Evolutionary conservation across 2,113 vertebrate species (phyloP).

Genomic region (Sigmodon hispidus): DNA sequence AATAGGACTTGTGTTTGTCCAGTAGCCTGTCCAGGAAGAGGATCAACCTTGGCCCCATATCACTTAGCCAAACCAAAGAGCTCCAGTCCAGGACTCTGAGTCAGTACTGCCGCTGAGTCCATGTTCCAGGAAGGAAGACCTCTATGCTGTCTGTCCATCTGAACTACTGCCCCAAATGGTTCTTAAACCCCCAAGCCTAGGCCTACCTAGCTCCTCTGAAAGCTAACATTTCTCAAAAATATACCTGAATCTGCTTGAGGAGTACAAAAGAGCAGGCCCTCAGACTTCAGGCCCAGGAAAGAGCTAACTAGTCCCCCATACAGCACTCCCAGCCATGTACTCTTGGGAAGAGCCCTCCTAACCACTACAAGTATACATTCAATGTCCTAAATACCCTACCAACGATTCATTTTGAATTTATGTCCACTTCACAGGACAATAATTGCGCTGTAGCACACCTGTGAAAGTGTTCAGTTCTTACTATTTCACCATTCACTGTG

Average conservation of each 20-base stretch:
- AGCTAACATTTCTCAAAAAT: background rate
- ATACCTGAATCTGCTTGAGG: background rate
- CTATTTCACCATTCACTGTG: background rate
- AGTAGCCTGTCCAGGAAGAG: background rate
- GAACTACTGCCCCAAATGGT: no score
- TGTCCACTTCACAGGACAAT: background rate
- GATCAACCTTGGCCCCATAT: background rate
- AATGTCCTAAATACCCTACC: background rate
- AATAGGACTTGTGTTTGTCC: accelerated
- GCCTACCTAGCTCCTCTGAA: background rate
- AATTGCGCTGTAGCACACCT: background rate
- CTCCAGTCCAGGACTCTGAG: background rate
- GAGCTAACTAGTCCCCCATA: background rate
- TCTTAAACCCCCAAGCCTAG: background rate
- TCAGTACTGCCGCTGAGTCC: background rate
- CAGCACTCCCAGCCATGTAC: background rate
- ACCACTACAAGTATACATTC: no score
- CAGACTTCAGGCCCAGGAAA: background rate
- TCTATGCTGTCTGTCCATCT: accelerated
- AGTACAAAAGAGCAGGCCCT: background rate
- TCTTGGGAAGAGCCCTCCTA: background rate
- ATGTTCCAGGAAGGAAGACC: no score
- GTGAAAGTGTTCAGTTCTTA: background rate
- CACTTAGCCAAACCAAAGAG: background rate
- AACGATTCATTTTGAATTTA: background rate